Conservation (phyloP, 2,113 vertebrate species). For the Aegithalos caudatus region DNA sequence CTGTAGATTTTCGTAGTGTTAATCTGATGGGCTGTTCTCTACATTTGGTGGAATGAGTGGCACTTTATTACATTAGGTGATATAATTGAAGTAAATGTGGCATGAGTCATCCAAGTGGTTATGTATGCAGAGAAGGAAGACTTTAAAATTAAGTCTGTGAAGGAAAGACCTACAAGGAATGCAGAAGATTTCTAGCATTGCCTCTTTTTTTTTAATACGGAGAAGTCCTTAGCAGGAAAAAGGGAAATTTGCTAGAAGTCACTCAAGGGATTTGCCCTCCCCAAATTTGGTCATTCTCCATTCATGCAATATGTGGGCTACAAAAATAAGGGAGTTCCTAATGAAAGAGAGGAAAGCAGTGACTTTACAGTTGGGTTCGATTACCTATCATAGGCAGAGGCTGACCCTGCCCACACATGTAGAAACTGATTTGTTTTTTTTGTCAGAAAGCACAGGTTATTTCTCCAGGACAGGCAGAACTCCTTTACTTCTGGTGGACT, state of each 20-base stretch:
- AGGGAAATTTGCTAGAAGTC: background rate
- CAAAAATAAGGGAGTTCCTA: background rate
- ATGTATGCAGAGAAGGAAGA: background rate
- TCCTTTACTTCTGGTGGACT: background rate
- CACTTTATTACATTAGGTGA: background rate
- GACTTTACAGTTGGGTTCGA: background rate
- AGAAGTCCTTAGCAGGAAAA: background rate
- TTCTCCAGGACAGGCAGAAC: background rate
- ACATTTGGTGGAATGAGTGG: background rate
- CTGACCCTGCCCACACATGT: background rate
- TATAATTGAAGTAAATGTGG: background rate
- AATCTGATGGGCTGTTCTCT: background rate
- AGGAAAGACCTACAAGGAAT: background rate
- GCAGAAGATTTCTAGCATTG: background rate
- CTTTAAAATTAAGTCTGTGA: background rate
- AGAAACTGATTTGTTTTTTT: background rate
- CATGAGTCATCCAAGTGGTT: background rate
- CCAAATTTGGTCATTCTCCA: background rate
- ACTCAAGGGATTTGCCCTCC: background rate
- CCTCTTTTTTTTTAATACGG: background rate
- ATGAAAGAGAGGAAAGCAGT: background rate
- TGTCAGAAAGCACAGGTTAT: background rate
- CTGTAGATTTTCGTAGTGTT: background rate
- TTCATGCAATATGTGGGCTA: background rate
- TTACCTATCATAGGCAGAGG: background rate